These are phyloP conservation scores for Colossoma macropomum DNA, from an alignment of 2,113 vertebrate species.

Conservation along the genomic window DNA sequence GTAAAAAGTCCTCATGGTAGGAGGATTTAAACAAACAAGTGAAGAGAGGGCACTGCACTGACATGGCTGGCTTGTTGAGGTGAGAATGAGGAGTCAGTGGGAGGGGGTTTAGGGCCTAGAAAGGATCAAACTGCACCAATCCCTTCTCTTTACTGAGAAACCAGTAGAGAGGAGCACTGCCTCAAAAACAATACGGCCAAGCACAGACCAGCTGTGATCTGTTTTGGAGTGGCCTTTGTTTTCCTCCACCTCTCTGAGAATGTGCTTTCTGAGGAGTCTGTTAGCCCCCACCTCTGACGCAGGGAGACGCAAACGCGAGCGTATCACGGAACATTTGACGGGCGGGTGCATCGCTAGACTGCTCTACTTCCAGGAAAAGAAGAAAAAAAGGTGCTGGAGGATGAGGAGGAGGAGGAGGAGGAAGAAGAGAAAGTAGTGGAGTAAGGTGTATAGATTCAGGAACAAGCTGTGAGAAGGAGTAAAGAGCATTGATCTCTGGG, in stretches of 20 bases:
- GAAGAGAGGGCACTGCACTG: not conserved
- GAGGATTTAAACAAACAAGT: not conserved
- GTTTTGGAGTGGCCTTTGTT: slow-evolving; percentile 55
- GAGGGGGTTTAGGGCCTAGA: not conserved
- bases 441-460: slow-evolving; percentile 75
- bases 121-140: slow-evolving; percentile 45
- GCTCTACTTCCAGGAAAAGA: slow-evolving; percentile 75
- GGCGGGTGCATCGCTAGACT: slow-evolving; percentile 76
- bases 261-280: slow-evolving; percentile 55
- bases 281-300: slow-evolving; percentile 52
- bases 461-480: slow-evolving; percentile 72
- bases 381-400: slow-evolving; percentile 56
- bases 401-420: slow-evolving; percentile 65
- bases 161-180: slow-evolving; percentile 11
- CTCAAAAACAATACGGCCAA: slow-evolving; percentile 47
- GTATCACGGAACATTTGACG: slow-evolving; percentile 72
- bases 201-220: slow-evolving; percentile 34
- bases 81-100: slow-evolving; percentile 16
- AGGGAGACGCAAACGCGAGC: slow-evolving; percentile 48
- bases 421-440: slow-evolving; percentile 48
- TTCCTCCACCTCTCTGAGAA: slow-evolving; percentile 66
- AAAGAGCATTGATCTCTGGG: slow-evolving; percentile 73
- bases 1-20: not conserved
- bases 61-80: not conserved
- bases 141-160: slow-evolving; percentile 44